A percentile compares a stretch with the other conserved stretches of the same genome.
Evolutionary conservation across 2,888 invertebrate genomes (phyloP).

Genomic region (Podotricha telesiphe): DNA sequence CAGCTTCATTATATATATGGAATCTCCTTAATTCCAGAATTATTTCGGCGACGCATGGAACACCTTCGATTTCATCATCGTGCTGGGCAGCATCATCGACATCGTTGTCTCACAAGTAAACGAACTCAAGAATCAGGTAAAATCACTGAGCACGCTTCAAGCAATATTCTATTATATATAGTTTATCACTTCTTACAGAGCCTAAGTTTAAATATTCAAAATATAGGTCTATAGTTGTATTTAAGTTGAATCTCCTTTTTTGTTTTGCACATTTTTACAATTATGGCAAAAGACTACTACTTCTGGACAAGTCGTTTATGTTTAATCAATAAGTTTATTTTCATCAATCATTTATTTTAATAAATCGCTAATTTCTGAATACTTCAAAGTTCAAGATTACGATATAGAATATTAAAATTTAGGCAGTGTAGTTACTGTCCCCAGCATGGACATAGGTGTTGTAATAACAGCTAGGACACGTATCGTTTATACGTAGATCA

Average conservation of each 20-base stretch:
- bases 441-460: constrained; percentile 77
- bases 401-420: constrained; percentile 51
- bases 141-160: constrained; percentile 35
- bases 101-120: constrained; percentile 98
- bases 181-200: constrained; percentile 47
- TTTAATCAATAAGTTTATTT: too few relatives aligned
- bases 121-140: constrained; percentile 88
- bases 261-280: too few relatives aligned
- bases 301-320: too few relatives aligned
- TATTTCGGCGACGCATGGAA: constrained; percentile 99
- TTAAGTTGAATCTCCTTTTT: too few relatives aligned
- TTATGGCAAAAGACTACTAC: too few relatives aligned
- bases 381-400: too few relatives aligned
- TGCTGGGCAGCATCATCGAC: constrained; percentile 97
- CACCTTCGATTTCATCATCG: constrained; percentile 98
- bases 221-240: background rate
- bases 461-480: constrained; percentile 63
- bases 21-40: constrained; percentile 84
- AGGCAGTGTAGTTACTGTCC: constrained; percentile 71
- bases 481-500: constrained; percentile 45
- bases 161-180: constrained; percentile 39
- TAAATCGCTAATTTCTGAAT: too few relatives aligned
- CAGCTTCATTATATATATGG: too few relatives aligned
- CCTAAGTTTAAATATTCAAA: constrained; percentile 49
- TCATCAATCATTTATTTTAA: too few relatives aligned